Evolutionary conservation across 2,113 vertebrate genomes (phyloP).

Genomic region (Meleagris gallopavo): DNA sequence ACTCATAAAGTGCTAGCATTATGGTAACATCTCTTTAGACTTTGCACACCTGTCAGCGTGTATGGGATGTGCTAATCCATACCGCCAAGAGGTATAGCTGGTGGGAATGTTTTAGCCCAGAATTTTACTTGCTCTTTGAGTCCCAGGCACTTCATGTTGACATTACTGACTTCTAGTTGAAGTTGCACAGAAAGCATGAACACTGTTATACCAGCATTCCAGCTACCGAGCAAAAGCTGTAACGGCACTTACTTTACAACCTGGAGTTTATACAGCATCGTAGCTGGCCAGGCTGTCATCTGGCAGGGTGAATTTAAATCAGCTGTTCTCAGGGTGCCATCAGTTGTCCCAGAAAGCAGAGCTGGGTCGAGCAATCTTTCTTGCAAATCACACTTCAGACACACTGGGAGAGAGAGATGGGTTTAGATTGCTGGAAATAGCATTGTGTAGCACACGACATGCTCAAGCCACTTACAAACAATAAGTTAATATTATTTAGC

Average conservation of each 20-base stretch:
- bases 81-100: neutral
- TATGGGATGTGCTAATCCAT: neutral
- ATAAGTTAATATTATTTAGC: neutral
- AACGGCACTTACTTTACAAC: conserved; percentile 83
- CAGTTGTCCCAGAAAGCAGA: conserved; percentile 78
- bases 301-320: conserved; percentile 79
- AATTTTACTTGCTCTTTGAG: neutral
- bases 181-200: neutral
- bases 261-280: conserved; percentile 72
- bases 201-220: neutral
- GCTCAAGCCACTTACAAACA: neutral
- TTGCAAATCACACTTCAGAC: conserved; percentile 93
- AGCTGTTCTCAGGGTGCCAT: conserved; percentile 72
- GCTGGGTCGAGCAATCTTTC: conserved; percentile 90
- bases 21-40: neutral
- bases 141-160: neutral
- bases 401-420: conserved; percentile 75
- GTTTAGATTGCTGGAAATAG: neutral
- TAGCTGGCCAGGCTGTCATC: conserved; percentile 72
- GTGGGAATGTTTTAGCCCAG: neutral
- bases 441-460: neutral
- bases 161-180: neutral
- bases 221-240: rapidly evolving
- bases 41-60: neutral
- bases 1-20: neutral